Evolutionary conservation across 1,140 invertebrate genomes (phyloP), one percentile per base, ranked within the genome.

Genomic region (Galleria mellonella): DNA sequence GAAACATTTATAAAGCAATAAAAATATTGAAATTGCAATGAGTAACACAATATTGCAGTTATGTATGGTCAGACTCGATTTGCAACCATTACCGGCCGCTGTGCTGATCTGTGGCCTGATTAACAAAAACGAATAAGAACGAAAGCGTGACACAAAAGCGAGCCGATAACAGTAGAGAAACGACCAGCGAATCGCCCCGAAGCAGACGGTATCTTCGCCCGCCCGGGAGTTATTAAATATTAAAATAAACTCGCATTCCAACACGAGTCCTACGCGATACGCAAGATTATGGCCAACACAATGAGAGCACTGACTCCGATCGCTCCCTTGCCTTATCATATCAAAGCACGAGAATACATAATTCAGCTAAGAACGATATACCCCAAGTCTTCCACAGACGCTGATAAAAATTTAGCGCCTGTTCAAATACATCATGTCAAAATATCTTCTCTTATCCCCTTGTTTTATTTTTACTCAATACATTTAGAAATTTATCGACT

Each of bases 201-300:
- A 72, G 66, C 58, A 73, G 77, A 76, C 73, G 67, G 59, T 81
- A 82, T 84, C 77, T 74, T 37, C 52, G 52, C 55, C 61, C 62
- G 69, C 62, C 64, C 59, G 69, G 56, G 65, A 73, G 70, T 83
- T 85, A 85, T 85, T 85, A 85, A 85, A 85, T 84, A 83, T 84
- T 81, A 84, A 82, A 84, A 84, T 82, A 82, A 82, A 75, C 73
- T 76, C 63, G 72, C 74, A 83, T 81, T 78, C 77, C 74, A 63
- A 69, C 69, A 72, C 69, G 72, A 83, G 69, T 75, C 67, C 60
- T 68, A 62, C 58, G 66, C 70, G 79, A 84, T 84, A 81, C 64
- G 56, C 66, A 59, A 81, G 72, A 84, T 77, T 79, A 71, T 62
- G 51, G 60, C 61, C 63, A 74, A 65, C 71, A 81, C 77, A 85